These are phyloP conservation scores for Ageneiosus marmoratus DNA, from an alignment of 2,113 vertebrate species.

Conservation along the genomic window DNA sequence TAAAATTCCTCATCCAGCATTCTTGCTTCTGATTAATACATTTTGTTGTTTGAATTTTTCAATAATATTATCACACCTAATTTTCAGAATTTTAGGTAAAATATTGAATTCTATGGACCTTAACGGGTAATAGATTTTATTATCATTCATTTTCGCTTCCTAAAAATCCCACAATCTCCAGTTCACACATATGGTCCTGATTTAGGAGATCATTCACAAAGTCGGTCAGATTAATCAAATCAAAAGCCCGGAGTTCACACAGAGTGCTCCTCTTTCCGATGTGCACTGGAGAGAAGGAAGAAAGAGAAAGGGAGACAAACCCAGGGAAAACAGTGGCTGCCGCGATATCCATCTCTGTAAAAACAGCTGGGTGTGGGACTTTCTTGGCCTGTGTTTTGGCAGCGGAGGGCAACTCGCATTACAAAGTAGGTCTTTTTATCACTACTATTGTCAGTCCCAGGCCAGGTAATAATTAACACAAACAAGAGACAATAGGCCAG, in stretches of 20 bases:
- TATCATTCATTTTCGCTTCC: neutral
- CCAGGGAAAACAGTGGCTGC: slow-evolving; percentile 65
- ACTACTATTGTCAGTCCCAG: slow-evolving; percentile 64
- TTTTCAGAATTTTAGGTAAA: no score
- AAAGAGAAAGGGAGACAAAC: slow-evolving; percentile 65
- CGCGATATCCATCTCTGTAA: slow-evolving; percentile 73
- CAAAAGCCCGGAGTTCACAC: slow-evolving; percentile 69
- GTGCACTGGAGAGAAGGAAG: slow-evolving; percentile 54
- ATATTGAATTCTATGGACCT: neutral
- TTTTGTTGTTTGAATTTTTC: neutral
- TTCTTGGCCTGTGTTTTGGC: slow-evolving; percentile 64
- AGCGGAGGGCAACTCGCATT: slow-evolving; percentile 60
- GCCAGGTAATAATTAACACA: slow-evolving; percentile 77
- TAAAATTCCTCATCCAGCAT: neutral
- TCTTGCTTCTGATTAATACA: neutral
- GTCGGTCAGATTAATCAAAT: slow-evolving; percentile 72
- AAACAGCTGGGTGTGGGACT: slow-evolving; percentile 67
- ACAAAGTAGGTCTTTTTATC: slow-evolving; percentile 66
- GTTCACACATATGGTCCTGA: slow-evolving; percentile 41
- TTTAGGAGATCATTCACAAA: slow-evolving; percentile 73
- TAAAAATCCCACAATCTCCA: slow-evolving; percentile 9
- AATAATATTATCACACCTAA: neutral
- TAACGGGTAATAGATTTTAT: neutral
- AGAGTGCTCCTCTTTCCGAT: slow-evolving; percentile 43
- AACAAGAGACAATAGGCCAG: slow-evolving; percentile 68